Percentiles rank a stretch among this genome's conserved stretches.
Conservation (phyloP, 2,113 vertebrate genomes). For the Leptobrachium ailaonicum region DNA sequence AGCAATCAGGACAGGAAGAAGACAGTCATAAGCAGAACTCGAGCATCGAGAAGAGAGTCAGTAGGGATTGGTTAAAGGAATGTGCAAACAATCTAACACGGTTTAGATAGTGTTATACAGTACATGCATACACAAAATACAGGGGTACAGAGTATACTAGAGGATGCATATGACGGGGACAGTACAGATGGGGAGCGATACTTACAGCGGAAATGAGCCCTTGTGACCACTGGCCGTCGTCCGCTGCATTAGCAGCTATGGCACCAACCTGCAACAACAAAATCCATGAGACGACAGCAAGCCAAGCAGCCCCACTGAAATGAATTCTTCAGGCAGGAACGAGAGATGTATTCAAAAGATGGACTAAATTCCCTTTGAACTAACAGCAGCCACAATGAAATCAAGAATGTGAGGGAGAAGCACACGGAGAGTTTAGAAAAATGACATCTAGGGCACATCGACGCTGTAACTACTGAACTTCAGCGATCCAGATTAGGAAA, state of each 20-base stretch:
- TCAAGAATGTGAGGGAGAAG: no score
- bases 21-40: background rate
- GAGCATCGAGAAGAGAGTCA: background rate
- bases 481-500: no score
- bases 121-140: background rate
- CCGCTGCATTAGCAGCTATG: constrained; percentile 90
- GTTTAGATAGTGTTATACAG: background rate
- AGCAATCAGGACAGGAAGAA: background rate
- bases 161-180: background rate
- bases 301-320: background rate
- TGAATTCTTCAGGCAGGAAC: no score
- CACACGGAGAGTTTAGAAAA: no score
- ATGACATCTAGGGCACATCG: no score
- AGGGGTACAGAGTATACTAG: background rate
- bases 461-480: no score
- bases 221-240: constrained; percentile 98
- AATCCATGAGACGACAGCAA: background rate
- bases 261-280: constrained; percentile 82
- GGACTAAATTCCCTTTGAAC: no score
- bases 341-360: no score
- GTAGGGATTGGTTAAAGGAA: constrained; percentile 5
- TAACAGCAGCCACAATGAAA: no score
- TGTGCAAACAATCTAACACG: background rate
- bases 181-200: constrained; percentile 43
- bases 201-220: constrained; percentile 97